Evolutionary conservation across 2,888 invertebrate species (phyloP).

Genomic region (Caenorhabditis becei): DNA sequence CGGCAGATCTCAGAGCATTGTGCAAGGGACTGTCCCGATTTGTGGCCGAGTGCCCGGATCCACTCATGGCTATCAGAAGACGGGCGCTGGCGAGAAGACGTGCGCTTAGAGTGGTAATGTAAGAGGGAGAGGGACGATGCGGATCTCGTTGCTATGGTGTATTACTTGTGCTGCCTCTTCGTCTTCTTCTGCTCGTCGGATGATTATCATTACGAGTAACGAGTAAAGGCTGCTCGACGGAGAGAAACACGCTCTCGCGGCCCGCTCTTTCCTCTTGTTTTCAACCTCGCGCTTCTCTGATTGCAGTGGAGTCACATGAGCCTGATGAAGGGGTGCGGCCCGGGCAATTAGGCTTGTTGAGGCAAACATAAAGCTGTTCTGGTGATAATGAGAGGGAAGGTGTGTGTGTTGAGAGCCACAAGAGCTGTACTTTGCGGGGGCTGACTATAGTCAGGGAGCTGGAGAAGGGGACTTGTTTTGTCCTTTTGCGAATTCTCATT

Average conservation of each 20-base stretch:
- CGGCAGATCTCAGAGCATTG: not conserved
- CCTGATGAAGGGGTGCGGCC: too few relatives aligned
- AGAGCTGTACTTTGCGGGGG: too few relatives aligned
- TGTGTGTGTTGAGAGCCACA: too few relatives aligned
- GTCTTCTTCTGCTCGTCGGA: constrained; percentile 7
- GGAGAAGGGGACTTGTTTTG: too few relatives aligned
- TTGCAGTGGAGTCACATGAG: not conserved
- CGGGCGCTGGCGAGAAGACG: not conserved
- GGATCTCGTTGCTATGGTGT: constrained; percentile 3
- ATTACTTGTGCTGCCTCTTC: not conserved
- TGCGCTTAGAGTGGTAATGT: not conserved
- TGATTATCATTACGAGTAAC: constrained; percentile 16
- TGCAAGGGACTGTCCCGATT: not conserved
- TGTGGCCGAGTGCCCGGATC: not conserved
- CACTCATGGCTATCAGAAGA: too few relatives aligned
- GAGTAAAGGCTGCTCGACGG: not conserved
- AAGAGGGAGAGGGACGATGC: not conserved
- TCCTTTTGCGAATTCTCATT: too few relatives aligned
- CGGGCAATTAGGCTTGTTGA: too few relatives aligned
- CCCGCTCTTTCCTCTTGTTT: not conserved
- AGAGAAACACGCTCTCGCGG: not conserved
- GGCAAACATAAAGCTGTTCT: too few relatives aligned
- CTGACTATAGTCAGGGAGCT: too few relatives aligned
- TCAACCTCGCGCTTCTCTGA: not conserved
- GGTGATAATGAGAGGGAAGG: too few relatives aligned